Evolutionary conservation across 2,113 vertebrate species (phyloP).

Genomic region (Callospermophilus lateralis): DNA sequence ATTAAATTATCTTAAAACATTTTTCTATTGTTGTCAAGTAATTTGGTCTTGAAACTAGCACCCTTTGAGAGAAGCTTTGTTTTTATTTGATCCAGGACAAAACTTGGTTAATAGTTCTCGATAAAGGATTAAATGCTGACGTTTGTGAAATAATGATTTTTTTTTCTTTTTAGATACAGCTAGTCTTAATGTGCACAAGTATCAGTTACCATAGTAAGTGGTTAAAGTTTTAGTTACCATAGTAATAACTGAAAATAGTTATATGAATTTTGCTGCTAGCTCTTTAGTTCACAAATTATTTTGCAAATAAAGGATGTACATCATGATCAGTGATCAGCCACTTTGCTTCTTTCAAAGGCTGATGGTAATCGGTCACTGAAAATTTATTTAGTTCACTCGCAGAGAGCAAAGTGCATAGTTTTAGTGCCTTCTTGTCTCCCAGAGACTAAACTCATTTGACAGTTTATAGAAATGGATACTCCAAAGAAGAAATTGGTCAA

Average conservation of each 20-base stretch:
- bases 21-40: neutral
- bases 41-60: slow-evolving; percentile 11
- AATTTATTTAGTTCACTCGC: neutral
- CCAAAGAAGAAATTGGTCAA: neutral
- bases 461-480: slow-evolving; percentile 17
- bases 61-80: neutral
- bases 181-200: neutral
- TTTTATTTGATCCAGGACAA: slow-evolving; percentile 20
- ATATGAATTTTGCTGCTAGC: no score
- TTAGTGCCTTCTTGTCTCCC: neutral
- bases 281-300: neutral
- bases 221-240: neutral
- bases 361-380: neutral
- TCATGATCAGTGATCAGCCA: neutral
- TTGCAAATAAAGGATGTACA: neutral
- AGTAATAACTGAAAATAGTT: neutral
- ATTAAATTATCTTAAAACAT: neutral
- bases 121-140: neutral
- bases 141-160: neutral
- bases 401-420: neutral
- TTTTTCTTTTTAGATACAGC: slow-evolving; percentile 8
- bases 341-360: neutral
- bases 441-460: neutral
- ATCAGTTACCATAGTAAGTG: neutral
- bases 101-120: slow-evolving; percentile 7